Conservation (phyloP, 2,113 vertebrate species). For the Corythoichthys haematopterus region DNA sequence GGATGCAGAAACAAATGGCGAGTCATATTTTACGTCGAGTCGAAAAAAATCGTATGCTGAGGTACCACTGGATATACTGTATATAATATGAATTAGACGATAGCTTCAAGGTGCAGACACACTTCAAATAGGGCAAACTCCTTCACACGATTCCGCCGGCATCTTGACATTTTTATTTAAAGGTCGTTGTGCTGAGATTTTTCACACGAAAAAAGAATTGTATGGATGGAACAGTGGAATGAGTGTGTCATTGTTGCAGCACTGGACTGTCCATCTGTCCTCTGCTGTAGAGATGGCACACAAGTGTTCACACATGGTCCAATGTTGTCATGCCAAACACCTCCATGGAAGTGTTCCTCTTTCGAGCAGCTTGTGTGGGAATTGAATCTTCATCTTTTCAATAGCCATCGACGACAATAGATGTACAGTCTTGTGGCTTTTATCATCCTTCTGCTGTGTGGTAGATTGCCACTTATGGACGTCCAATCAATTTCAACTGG, state of each 20-base stretch:
- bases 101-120: background rate
- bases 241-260: background rate
- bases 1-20: too few species aligned
- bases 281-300: slow-evolving; percentile 41
- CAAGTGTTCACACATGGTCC: slow-evolving; percentile 43
- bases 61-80: too few species aligned
- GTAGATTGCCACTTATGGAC: too few species aligned
- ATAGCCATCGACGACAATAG: too few species aligned
- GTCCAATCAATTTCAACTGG: too few species aligned
- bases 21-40: too few species aligned
- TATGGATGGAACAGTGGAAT: background rate
- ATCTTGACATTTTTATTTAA: background rate
- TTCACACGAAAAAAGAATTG: background rate
- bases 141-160: background rate
- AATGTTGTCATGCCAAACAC: slow-evolving; percentile 53
- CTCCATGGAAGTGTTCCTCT: slow-evolving; percentile 47
- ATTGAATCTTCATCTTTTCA: too few species aligned
- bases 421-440: too few species aligned
- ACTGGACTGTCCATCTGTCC: slow-evolving; percentile 38
- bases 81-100: too few species aligned
- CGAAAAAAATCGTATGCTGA: too few species aligned
- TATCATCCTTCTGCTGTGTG: too few species aligned
- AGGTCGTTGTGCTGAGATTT: background rate
- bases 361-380: background rate
- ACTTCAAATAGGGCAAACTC: background rate